Conservation (phyloP, 92 coral and sea anemone species). For the Epizoanthus ramosus region DNA sequence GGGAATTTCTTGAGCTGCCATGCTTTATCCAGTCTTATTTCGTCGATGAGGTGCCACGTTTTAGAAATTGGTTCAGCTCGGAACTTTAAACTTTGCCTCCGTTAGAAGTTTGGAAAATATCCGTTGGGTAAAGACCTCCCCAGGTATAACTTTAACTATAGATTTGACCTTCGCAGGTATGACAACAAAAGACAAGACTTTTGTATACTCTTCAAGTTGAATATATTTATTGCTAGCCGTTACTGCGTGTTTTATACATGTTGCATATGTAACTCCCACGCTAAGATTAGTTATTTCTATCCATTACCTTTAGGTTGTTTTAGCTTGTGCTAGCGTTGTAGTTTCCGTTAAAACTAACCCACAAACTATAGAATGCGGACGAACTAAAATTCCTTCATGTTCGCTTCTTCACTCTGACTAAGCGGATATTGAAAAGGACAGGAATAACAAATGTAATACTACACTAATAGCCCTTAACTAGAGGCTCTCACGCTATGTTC, state of each 20-base stretch:
- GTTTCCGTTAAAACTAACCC: constrained; percentile 31
- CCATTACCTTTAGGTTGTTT: not conserved
- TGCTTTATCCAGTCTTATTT: not conserved
- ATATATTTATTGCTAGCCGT: constrained; percentile 17
- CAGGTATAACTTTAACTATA: not conserved
- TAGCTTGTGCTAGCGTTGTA: not conserved
- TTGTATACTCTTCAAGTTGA: not conserved
- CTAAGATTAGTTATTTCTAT: constrained; percentile 8
- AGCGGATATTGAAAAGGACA: constrained; percentile 3
- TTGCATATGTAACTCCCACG: constrained; percentile 16
- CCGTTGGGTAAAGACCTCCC: not conserved
- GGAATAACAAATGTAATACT: constrained; percentile 15
- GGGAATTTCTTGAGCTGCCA: not conserved
- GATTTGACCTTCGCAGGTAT: constrained; percentile 12
- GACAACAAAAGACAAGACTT: not conserved
- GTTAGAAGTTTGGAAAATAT: not conserved
- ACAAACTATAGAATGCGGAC: constrained; percentile 26
- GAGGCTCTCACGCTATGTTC: constrained; percentile 6
- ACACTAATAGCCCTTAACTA: not conserved
- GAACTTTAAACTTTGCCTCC: constrained; percentile 7
- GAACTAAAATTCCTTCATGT: constrained; percentile 28
- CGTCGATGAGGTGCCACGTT: constrained; percentile 13
- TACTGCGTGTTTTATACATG: constrained; percentile 19
- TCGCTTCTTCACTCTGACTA: constrained; percentile 25
- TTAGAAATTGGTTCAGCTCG: not conserved